phyloP scores from a whole-genome alignment of 1,140 invertebrate species.

The Triops cancriformis region DNA sequence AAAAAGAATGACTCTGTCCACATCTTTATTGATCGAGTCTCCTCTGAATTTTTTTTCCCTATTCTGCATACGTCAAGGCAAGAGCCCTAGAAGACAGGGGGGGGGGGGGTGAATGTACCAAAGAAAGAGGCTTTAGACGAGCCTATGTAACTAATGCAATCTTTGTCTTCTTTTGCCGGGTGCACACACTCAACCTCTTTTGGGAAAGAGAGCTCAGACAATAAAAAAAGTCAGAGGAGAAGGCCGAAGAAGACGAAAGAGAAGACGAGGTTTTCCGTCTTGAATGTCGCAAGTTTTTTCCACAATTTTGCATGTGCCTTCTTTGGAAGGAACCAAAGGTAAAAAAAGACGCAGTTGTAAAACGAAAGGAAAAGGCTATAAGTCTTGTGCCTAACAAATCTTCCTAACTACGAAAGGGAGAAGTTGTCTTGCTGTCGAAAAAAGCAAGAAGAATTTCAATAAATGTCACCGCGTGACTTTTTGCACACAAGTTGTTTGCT shows the following conservation, averaged over 20 bases:
- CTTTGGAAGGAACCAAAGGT: not conserved
- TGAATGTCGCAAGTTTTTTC: not conserved
- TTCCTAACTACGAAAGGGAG: not conserved
- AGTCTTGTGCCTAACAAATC: not conserved
- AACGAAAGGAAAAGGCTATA: not conserved
- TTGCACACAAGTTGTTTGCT: too few relatives aligned
- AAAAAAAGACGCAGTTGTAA: not conserved
- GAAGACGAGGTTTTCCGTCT: not conserved
- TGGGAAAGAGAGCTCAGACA: not conserved
- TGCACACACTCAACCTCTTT: not conserved
- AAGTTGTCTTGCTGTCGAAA: not conserved
- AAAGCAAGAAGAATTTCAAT: too few relatives aligned
- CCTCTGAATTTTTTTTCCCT: not conserved
- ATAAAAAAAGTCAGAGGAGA: not conserved
- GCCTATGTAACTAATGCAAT: slow-evolving; percentile 10
- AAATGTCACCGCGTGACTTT: too few relatives aligned
- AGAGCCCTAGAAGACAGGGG: too few relatives aligned
- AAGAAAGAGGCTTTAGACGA: not conserved
- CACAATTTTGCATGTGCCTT: not conserved
- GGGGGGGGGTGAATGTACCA: not conserved
- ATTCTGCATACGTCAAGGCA: slow-evolving; percentile 13
- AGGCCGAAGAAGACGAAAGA: too few relatives aligned
- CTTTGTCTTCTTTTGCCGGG: not conserved
- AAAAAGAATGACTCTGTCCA: slow-evolving; percentile 14
- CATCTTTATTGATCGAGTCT: slow-evolving; percentile 14